Evolutionary conservation across 2,797 vertebrate species (phyloP), one percentile per base, ranked within the genome.

Genomic region (Dallia pectoralis): DNA sequence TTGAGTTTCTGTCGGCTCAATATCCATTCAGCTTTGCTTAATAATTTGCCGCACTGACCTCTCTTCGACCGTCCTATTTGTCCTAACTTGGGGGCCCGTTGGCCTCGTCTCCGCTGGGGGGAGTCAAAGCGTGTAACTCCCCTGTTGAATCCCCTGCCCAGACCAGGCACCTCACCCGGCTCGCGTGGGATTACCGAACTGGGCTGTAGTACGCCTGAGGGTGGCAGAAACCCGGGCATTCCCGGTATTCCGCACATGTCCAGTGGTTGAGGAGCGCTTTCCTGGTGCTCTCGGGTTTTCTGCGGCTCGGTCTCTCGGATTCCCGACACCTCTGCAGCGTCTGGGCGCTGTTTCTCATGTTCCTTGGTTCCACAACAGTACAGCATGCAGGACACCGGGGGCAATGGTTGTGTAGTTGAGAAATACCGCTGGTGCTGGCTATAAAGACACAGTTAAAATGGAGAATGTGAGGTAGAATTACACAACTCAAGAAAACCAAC

Each of bases 301-400:
- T 11, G 9, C 14, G 40, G 40, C 40, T 75, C 78, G 29, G 75
- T 7, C 49, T 73, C 72, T 69, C 59, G 49, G 53, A 61, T 68
- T 79, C 69, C 19, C 29, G 48, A 30, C 71, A 61, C 27, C 44
- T 69, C 51, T 27, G 53, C 53, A n/a, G 44, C 59, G 67, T 56
- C 47, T 25, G 62, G 32, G 19, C 68, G 63, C 74, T 67, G 69
- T 64, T 51, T 48, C 75, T 77, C 77, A 67, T 81, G 67, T 65
- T 81, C 82, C 59, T 76, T 78, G 48, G 76, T 76, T 70, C 82
- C 84, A 74, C 84, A 86, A 69, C 84, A 86, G 77, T 86, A 82
- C 77, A 86, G 77, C 84, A 84, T 86, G 65, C 79, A 82, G 82
- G 70, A 70, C 65, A 49, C n/a, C 49, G 32, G 61, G 27, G 18